Conservation (phyloP, 1,140 invertebrate species). For the Drosophila paulistorum region DNA sequence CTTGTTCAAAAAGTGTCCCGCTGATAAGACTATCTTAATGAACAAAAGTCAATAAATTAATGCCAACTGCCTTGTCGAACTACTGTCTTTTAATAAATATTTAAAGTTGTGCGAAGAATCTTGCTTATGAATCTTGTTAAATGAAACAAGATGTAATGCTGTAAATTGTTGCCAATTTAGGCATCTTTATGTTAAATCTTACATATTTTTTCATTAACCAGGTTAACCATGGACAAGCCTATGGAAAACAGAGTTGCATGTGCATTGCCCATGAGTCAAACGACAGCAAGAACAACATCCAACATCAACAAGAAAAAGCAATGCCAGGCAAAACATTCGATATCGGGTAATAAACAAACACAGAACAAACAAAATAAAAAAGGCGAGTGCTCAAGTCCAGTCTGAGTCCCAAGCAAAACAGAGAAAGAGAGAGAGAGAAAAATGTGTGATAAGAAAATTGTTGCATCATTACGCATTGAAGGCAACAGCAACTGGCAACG, state of each 20-base stretch:
- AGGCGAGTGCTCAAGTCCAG: constrained; percentile 7
- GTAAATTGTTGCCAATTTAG: not conserved
- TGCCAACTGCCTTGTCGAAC: too few relatives aligned
- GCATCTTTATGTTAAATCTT: not conserved
- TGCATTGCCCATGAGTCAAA: constrained; percentile 31
- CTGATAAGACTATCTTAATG: too few relatives aligned
- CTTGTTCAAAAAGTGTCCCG: too few relatives aligned
- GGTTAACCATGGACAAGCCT: not conserved
- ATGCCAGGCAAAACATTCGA: constrained; percentile 38
- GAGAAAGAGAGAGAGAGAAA: constrained; percentile 26
- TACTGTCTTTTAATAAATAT: too few relatives aligned
- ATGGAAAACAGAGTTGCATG: constrained; percentile 9
- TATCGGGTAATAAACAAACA: constrained; percentile 44
- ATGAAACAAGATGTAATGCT: too few relatives aligned
- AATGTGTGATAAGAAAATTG: constrained; percentile 74
- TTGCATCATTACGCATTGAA: constrained; percentile 74
- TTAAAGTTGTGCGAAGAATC: too few relatives aligned
- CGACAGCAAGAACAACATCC: constrained; percentile 5
- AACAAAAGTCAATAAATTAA: too few relatives aligned
- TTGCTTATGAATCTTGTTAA: too few relatives aligned
- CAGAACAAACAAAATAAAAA: constrained; percentile 26
- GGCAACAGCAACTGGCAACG: constrained; percentile 8
- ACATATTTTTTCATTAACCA: constrained; percentile 2
- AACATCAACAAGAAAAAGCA: constrained; percentile 10
- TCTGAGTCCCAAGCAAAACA: constrained; percentile 5